Conservation (phyloP, 2,113 vertebrate species). For the Serranochromis macrocephalus region DNA sequence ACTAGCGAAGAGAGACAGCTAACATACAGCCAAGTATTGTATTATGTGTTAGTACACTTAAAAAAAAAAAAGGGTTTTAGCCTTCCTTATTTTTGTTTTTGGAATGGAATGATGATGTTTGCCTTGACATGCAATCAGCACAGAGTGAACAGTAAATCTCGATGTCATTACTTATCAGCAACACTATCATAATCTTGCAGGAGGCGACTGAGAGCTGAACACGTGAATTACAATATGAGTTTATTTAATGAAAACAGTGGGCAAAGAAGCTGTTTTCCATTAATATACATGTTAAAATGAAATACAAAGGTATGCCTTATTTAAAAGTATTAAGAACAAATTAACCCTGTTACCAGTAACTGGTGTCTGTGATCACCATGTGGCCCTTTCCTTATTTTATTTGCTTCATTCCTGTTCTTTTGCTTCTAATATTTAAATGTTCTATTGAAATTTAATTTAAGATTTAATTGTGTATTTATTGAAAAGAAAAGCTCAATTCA, state of each 20-base stretch:
- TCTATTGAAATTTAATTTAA: conserved; percentile 8
- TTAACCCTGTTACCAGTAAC: rapidly evolving
- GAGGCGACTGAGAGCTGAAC: not conserved
- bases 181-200: not conserved
- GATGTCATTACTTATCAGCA: not conserved
- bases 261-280: not conserved
- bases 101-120: not conserved
- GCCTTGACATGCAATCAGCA: not conserved
- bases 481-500: conserved; percentile 10
- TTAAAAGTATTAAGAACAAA: not conserved
- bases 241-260: not conserved
- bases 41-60: not conserved
- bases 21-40: not conserved
- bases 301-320: not conserved
- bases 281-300: not conserved
- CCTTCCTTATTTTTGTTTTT: not conserved
- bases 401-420: not conserved
- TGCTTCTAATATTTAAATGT: not conserved
- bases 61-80: not conserved
- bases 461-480: conserved; percentile 48
- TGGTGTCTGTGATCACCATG: not conserved
- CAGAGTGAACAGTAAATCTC: not conserved
- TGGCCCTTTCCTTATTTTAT: not conserved
- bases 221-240: not conserved
- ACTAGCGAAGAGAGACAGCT: not conserved